Evolutionary conservation across 2,797 vertebrate genomes (phyloP), one percentile per base, ranked within the genome.

Genomic region (Epinephelus coioides): DNA sequence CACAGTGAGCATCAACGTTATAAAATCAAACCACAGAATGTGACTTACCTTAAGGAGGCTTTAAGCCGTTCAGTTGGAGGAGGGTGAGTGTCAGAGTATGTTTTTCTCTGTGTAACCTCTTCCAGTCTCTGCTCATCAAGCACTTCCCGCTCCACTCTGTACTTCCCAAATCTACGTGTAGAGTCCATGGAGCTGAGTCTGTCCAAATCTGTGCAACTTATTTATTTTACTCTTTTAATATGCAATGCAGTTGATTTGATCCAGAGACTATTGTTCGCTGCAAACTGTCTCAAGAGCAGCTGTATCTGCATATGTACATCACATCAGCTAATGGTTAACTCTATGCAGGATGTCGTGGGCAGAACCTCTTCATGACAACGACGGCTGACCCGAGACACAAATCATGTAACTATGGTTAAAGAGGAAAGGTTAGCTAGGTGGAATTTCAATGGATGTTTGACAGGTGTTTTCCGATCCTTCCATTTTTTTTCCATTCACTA

Each of bases 91-190:
- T 84, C 91, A 62, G 88, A 86, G 54, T 87, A 74, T 0, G 84
- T 30, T 86, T 93, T 93, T 89, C 95, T 94, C 51, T 87, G 94
- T 0, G 96, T 95, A 62, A 97, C 63, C 49, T 95, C 93, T 81
- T 98, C 97, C 79, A 99, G 91, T 40, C 92, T 94, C 51, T 96
- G 90, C 91, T 98, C 97, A 55, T 96, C 96, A 79, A 99, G 85
- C 49, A 96, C 90, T 1, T 94, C 88, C 68, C 96, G 93, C 66
- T 97, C 93, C 47, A 97, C 90, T 0, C 0, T 88, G 80, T 95
- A 96, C 11, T 69, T 94, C 27, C 78, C 80, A 68, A 63, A 40
- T 77, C 61, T 88, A 59, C 13, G 6, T 30, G 67, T 74, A 11
- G 88, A 71, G 4, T 89, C 88, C 95, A 95, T 95, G 71, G 64